Evolutionary conservation across 1,140 invertebrate species (phyloP), one percentile per base, ranked within the genome.

Genomic region (Holotrichia oblita): DNA sequence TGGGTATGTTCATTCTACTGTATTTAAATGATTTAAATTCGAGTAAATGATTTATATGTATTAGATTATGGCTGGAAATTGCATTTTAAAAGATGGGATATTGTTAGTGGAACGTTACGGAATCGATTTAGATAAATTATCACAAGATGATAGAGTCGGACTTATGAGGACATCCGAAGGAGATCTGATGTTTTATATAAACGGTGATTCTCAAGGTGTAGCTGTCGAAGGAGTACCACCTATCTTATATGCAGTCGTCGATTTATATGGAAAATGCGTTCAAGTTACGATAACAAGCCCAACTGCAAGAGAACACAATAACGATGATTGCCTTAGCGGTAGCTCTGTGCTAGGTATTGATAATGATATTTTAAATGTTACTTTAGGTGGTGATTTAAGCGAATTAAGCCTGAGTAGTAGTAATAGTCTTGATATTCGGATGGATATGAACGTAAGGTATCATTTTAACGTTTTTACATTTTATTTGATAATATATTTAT

Each of bases 241-340:
- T 14, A 88, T 89, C 55, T 89, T 98, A 14, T 98, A 93, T 90
- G 96, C 94, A 8, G 92, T 98, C 10, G 91, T 98, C 27, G 96
- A 98, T 88, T 89, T 99, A 84, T 98, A 97, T 87, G 96, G 96
- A 2, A 96, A 97, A 87, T 98, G 96, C 88, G 93, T 95, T 7
- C 96, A 98, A 89, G 93, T 98, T 9, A 93, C 93, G 10, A 89
- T 93, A 79, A 90, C 90, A 34, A 85, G 83, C 78, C 85, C 85
- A 8, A 41, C 77, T 3, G 80, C 80, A 14, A 79, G 86, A 79
- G 85, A 85, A 77, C 85, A 87, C 73, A 86, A 87, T 73, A 87
- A 87, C 79, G 86, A 87, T 80, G 86, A 87, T 55, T 86, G 85
- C 77, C 73, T 87, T 14, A 87, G 85, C 79, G 85, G 86, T 34